Conservation (phyloP, 2,888 invertebrate genomes). For the Pterostichus madidus region DNA sequence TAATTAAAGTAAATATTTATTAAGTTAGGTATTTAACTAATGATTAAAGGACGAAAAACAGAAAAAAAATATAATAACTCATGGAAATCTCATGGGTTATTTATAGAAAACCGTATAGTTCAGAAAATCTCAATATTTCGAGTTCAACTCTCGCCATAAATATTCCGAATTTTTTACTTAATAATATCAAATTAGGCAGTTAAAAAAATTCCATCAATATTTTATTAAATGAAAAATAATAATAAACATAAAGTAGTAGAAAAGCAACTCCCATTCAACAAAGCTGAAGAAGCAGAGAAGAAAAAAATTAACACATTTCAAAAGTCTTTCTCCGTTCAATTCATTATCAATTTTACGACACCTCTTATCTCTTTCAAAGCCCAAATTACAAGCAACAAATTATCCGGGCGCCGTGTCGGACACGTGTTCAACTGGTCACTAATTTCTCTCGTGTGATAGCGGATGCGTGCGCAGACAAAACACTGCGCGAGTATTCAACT, state of each 20-base stretch:
- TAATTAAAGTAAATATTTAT: too few species aligned
- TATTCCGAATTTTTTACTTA: too few species aligned
- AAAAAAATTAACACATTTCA: conserved; percentile 54
- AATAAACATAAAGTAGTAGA: conserved; percentile 8
- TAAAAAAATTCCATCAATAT: conserved; percentile 29
- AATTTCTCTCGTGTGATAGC: conserved; percentile 54
- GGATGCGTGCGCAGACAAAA: conserved; percentile 34
- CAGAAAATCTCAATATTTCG: too few species aligned
- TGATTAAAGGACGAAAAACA: too few species aligned
- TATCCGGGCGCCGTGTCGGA: conserved; percentile 48
- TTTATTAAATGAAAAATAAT: conserved; percentile 34
- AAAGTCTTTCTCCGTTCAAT: conserved; percentile 10
- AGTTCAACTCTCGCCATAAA: too few species aligned
- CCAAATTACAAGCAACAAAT: conserved; percentile 57
- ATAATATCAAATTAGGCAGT: background rate
- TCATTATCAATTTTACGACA: conserved; percentile 55
- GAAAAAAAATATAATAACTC: too few species aligned
- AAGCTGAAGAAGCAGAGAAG: conserved; percentile 22
- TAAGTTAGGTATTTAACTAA: too few species aligned
- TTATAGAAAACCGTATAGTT: too few species aligned
- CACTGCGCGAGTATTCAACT: conserved; percentile 21
- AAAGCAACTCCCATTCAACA: conserved; percentile 14
- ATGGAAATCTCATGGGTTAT: too few species aligned
- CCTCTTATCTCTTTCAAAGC: conserved; percentile 47
- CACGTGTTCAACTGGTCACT: conserved; percentile 54